Percentiles rank a stretch among this genome's conserved stretches.
Evolutionary conservation across 2,113 vertebrate genomes (phyloP).

Genomic region (Apistogramma diplotaenia): DNA sequence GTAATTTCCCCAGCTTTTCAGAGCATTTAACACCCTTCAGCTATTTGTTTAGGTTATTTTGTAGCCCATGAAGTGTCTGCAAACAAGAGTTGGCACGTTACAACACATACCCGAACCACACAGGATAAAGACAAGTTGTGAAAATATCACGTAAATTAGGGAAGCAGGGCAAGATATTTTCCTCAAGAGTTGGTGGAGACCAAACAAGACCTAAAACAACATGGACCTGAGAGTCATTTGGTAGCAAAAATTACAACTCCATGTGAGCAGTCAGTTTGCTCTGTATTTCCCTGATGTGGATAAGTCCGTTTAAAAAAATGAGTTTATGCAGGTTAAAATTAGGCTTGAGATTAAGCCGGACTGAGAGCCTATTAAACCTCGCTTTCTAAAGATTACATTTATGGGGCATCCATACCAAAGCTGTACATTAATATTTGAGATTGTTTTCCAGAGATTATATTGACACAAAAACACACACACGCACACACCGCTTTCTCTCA

Average conservation of each 20-base stretch:
- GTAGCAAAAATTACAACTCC: no score
- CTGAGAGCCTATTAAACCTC: background rate
- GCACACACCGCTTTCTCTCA: slow-evolving; percentile 4
- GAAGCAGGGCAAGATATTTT: background rate
- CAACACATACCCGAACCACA: background rate
- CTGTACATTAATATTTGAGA: background rate
- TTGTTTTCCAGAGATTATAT: background rate
- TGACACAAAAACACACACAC: background rate
- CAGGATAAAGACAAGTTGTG: background rate
- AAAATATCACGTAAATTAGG: background rate
- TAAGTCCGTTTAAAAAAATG: background rate
- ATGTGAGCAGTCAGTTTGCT: background rate
- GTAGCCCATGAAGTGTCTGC: background rate
- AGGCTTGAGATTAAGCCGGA: background rate
- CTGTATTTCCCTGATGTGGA: background rate
- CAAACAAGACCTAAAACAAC: background rate
- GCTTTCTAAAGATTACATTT: background rate
- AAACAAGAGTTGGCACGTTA: background rate
- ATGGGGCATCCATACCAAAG: background rate
- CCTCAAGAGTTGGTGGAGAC: background rate
- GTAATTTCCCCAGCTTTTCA: background rate
- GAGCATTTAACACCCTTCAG: background rate
- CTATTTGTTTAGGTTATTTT: background rate
- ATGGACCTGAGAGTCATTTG: background rate
- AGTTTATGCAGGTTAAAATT: background rate